Base-by-base conservation (phyloP, 2,888 invertebrate species). In the Ectemnius continuus region DNA sequence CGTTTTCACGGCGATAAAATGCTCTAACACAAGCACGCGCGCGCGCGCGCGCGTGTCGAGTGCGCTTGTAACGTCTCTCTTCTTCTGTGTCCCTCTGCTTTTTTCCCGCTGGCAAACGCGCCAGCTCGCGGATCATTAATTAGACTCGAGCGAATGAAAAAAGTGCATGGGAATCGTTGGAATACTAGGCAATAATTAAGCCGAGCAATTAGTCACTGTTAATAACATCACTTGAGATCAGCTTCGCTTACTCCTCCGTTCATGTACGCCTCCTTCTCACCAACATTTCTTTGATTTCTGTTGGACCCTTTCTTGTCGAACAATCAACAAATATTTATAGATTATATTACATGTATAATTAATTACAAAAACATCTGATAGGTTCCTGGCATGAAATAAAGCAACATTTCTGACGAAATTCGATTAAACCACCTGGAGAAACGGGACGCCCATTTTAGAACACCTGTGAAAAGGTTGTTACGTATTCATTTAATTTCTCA, bases 131-230 rank as follows among this genome's bases (percentile, higher is more conserved):
- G 73, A 83, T 83, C 82, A 83, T 82, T 82, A 82, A 82, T 82
- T 82, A 82, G 75, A 11, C 79, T 64, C 67, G 23, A 72, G 20
- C 64, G 70, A 74, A 83, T 79, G 74, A 82, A 82, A 80, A 82
- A 77, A 79, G 79, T 75, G 61, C 81, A 73, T 70, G 71, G 72
- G 70, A 67, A 75, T 72, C 74, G 79, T 73, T 69, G 72, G 66
- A 72, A 60, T 75, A 71, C 61, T 70, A 61, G 72, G 68, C 70
- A 60, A 80, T 79, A 82, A 84, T 80, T 80, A 83, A 83, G 60
- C 76, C 66, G 63, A 75, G 71, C 80, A 84, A 83, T 83, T 83
- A 83, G 84, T 76, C 77, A 81, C 84, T 84, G 82, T 83, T 84
- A 83, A 83, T 80, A 84, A 82, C 79, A 76, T 78, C 84, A 73